phyloP scores from a whole-genome alignment of 2,113 vertebrate genomes.

The Aythya baeri region DNA sequence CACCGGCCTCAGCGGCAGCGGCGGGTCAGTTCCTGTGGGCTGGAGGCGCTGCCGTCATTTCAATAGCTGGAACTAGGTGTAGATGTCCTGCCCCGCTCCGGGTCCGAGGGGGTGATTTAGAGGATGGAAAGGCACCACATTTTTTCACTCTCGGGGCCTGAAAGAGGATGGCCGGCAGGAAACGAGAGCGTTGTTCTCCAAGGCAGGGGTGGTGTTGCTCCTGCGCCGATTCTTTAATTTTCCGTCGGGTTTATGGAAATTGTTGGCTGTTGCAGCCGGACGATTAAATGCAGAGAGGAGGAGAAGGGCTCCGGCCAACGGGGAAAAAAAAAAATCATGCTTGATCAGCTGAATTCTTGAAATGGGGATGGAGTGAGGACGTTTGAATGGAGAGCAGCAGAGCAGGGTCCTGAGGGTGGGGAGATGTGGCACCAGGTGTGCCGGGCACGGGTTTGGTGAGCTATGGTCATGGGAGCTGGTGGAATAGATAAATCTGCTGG shows the following conservation, averaged over 20 bases:
- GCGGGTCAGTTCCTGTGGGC: conserved; percentile 65
- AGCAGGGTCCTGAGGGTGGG: not conserved
- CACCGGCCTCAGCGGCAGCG: not conserved
- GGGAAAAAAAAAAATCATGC: not conserved
- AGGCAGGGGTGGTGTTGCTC: conserved; percentile 10
- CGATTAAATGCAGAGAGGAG: not conserved
- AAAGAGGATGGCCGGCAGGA: conserved; percentile 62
- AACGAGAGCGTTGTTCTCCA: not conserved
- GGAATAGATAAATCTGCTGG: fast-evolving
- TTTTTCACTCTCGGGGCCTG: not conserved
- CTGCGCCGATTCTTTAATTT: conserved; percentile 7
- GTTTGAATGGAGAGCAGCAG: not conserved
- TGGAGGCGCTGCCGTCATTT: conserved; percentile 27
- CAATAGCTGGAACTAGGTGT: conserved; percentile 75
- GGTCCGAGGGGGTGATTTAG: conserved; percentile 21
- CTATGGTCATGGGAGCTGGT: not conserved
- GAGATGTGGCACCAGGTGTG: not conserved
- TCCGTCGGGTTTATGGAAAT: not conserved
- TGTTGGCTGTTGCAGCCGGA: not conserved
- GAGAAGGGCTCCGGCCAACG: not conserved
- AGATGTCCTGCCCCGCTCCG: not conserved
- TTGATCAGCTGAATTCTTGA: conserved; percentile 27
- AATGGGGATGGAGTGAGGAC: not conserved
- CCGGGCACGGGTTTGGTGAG: not conserved
- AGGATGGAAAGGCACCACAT: not conserved